Conservation (phyloP, 2,888 invertebrate species). For the Anticlea derivata region DNA sequence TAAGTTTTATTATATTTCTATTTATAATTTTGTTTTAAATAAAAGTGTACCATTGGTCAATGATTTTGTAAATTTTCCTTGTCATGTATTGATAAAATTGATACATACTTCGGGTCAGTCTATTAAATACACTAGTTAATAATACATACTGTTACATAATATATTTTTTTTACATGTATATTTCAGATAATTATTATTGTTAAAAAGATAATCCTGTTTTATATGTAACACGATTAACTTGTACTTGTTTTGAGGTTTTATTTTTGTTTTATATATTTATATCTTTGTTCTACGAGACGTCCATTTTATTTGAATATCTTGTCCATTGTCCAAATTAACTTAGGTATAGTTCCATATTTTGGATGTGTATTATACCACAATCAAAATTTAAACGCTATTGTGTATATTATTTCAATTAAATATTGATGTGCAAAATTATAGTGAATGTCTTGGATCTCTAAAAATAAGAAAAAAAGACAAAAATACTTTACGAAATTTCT, state of each 20-base stretch:
- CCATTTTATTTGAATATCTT: constrained; percentile 73
- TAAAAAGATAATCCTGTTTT: constrained; percentile 75
- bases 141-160: constrained; percentile 72
- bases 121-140: constrained; percentile 60
- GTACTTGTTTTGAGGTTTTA: constrained; percentile 66
- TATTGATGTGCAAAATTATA: constrained; percentile 84
- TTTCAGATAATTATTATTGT: constrained; percentile 81
- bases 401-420: constrained; percentile 80
- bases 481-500: constrained; percentile 83
- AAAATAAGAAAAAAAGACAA: constrained; percentile 82
- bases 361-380: constrained; percentile 81
- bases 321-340: constrained; percentile 81
- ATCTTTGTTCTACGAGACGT: constrained; percentile 59
- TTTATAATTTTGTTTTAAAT: constrained; percentile 25
- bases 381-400: constrained; percentile 80
- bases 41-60: constrained; percentile 47
- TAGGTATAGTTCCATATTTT: constrained; percentile 82
- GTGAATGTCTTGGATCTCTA: constrained; percentile 84
- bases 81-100: constrained; percentile 34
- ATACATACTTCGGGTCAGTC: constrained; percentile 49
- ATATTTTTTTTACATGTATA: constrained; percentile 80
- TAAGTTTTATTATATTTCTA: constrained; percentile 20
- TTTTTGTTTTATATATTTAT: constrained; percentile 48
- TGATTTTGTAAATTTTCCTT: constrained; percentile 39
- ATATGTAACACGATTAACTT: constrained; percentile 76